phyloP scores from a whole-genome alignment of 2,113 vertebrate genomes.

The Ciconia boyciana region DNA sequence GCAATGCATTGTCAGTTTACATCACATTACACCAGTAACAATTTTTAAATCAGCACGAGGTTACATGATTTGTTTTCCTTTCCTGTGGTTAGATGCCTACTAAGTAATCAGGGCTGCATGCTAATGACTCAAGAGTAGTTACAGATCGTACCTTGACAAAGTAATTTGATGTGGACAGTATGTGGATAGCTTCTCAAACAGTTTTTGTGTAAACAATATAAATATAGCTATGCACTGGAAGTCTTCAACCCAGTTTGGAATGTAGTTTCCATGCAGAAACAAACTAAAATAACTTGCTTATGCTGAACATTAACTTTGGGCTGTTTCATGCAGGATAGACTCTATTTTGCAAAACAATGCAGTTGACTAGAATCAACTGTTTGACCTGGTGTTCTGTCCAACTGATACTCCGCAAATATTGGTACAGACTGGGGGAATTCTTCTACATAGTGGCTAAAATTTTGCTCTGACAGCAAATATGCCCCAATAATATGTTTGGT shows the following conservation, averaged over 20 bases:
- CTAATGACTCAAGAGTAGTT: not conserved
- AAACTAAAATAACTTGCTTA: constrained; percentile 46
- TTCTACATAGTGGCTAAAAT: not conserved
- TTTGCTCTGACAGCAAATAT: not conserved
- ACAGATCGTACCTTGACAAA: not conserved
- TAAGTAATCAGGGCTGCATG: constrained; percentile 6
- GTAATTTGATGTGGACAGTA: constrained; percentile 10
- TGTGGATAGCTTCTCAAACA: constrained; percentile 18
- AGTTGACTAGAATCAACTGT: not conserved
- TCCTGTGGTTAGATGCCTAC: not conserved
- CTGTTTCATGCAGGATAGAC: not conserved
- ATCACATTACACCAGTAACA: not conserved
- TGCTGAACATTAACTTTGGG: not conserved
- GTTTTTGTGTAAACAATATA: constrained; percentile 47
- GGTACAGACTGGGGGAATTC: not conserved
- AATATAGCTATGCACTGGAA: constrained; percentile 40
- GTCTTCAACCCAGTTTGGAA: constrained; percentile 39
- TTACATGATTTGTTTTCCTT: constrained; percentile 22
- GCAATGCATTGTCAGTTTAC: constrained; percentile 12
- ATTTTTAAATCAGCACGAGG: not conserved
- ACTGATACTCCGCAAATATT: not conserved
- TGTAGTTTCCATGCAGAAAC: constrained; percentile 14
- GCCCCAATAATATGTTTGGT: not conserved
- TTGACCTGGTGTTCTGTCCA: not conserved
- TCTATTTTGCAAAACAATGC: not conserved